Base-by-base conservation (phyloP, 2,113 vertebrate species). In the Cinclus cinclus region DNA sequence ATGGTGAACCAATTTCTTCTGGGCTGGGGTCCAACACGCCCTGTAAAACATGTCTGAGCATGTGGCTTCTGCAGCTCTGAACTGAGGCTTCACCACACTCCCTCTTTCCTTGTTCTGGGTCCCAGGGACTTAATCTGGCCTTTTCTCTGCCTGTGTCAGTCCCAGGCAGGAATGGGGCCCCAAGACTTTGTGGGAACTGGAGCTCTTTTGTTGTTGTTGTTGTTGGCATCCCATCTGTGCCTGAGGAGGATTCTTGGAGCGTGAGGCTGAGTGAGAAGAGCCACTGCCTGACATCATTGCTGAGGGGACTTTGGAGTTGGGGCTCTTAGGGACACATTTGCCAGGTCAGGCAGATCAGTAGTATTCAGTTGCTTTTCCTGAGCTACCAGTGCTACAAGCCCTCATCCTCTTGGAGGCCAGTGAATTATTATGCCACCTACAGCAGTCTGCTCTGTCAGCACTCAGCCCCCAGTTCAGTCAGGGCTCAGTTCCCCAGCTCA, bases 1-100 rank as follows among this genome's bases (percentile, higher is more conserved):
- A 58, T 64, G 28, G 44, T 85, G 79, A 93, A 82, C 65, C 65
- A 89, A 1, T 82, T 94, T 94, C 84, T 94, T 84, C 70, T 83
- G 78, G 96, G 90, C 74, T 83, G 90, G 88, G 56, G 63, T 62
- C 82, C 87, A 90, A 37, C 49, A 11, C 11, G 80, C 55, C 76
- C 52, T 63, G 18, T 35, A 62, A 59, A 83, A 83, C 92, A 55
- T 2, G 47, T 33, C 79, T 73, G 79, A 86, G 76, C 62, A 4
- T 20, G 53, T 71, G 46, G 20, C 31, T 53, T 62, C n/a, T 42
- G 25, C 47, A 65, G 18, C 68, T 80, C 88, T 60, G 50, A 74
- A 12, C 50, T 19, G 49, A 39, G 46, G 16, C 63, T 83, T 87
- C 25, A 13, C 50, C 55, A 47, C 13, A 1, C 60, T 79, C 58